These are phyloP conservation scores for Zoroaster sp. DNA, from an alignment of 53 echinoderm and acorn worm genomes.

Conservation along the genomic window DNA sequence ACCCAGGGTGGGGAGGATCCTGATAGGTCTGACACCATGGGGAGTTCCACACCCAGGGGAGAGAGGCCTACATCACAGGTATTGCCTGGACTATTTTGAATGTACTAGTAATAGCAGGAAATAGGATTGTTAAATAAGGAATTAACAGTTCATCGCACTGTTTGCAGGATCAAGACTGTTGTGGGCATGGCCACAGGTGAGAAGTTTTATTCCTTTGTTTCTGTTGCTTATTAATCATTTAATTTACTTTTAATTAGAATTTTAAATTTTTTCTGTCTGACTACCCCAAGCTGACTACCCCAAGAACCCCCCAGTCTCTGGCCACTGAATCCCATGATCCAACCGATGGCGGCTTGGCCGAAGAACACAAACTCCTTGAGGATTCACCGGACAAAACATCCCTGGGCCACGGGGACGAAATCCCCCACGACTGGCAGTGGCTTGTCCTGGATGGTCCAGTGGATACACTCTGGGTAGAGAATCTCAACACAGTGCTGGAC, in stretches of 20 bases:
- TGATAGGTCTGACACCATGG: slow-evolving; percentile 57
- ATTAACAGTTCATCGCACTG: too few species aligned
- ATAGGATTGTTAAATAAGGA: too few species aligned
- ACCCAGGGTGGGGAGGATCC: slow-evolving; percentile 57
- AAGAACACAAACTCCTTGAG: slow-evolving; percentile 54
- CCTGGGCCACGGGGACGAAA: slow-evolving; percentile 64
- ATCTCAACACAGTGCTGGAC: slow-evolving; percentile 94
- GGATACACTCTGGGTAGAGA: slow-evolving; percentile 99
- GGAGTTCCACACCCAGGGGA: slow-evolving; percentile 61
- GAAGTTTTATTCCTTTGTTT: too few species aligned
- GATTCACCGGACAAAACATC: neutral
- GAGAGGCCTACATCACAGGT: slow-evolving; percentile 35
- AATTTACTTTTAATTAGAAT: neutral
- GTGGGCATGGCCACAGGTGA: too few species aligned
- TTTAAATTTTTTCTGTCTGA: neutral
- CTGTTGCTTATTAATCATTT: neutral
- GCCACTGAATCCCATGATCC: neutral
- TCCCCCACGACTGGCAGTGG: slow-evolving; percentile 96
- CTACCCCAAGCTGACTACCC: slow-evolving; percentile 1
- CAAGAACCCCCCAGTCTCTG: slow-evolving; percentile 15
- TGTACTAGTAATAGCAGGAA: too few species aligned
- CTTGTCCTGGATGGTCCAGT: slow-evolving; percentile 95
- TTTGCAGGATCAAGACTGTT: too few species aligned
- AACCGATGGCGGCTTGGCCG: slow-evolving; percentile 12
- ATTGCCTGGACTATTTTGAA: too few species aligned